These are phyloP conservation scores for Drosophila mettleri DNA, from an alignment of 2,888 invertebrate genomes.

Conservation along the genomic window DNA sequence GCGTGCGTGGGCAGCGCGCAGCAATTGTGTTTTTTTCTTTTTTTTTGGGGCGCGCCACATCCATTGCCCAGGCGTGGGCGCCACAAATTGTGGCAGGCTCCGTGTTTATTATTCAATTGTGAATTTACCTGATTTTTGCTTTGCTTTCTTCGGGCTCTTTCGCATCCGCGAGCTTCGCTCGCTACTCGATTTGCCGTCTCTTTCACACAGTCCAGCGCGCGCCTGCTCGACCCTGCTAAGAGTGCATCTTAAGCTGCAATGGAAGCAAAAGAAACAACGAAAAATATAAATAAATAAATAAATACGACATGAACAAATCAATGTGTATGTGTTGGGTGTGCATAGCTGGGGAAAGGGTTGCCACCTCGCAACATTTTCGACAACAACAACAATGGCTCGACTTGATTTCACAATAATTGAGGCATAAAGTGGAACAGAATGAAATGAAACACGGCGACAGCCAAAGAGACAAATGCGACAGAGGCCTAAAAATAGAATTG, in stretches of 20 bases:
- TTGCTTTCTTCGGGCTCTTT: not conserved
- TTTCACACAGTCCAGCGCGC: slow-evolving; percentile 7
- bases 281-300: not conserved
- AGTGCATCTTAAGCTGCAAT: slow-evolving; percentile 40
- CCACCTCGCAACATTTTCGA: slow-evolving; percentile 50
- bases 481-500: slow-evolving; percentile 60
- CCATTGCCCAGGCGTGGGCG: slow-evolving; percentile 61
- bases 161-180: not conserved
- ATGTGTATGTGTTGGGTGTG: not conserved
- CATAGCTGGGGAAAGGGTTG: slow-evolving; percentile 8
- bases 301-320: no score
- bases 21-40: slow-evolving; percentile 9
- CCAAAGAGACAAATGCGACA: slow-evolving; percentile 32
- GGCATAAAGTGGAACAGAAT: slow-evolving; percentile 73
- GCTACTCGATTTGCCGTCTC: slow-evolving; percentile 3
- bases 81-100: slow-evolving; percentile 49
- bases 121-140: slow-evolving; percentile 51
- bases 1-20: slow-evolving; percentile 46
- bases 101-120: slow-evolving; percentile 56
- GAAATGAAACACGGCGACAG: slow-evolving; percentile 47
- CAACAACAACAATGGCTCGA: slow-evolving; percentile 63
- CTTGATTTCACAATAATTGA: slow-evolving; percentile 77
- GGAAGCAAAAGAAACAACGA: not conserved
- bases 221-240: slow-evolving; percentile 8
- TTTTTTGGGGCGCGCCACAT: slow-evolving; percentile 29